Conservation (phyloP, 2,113 vertebrate species). For the Sminthopsis crassicaudata region DNA sequence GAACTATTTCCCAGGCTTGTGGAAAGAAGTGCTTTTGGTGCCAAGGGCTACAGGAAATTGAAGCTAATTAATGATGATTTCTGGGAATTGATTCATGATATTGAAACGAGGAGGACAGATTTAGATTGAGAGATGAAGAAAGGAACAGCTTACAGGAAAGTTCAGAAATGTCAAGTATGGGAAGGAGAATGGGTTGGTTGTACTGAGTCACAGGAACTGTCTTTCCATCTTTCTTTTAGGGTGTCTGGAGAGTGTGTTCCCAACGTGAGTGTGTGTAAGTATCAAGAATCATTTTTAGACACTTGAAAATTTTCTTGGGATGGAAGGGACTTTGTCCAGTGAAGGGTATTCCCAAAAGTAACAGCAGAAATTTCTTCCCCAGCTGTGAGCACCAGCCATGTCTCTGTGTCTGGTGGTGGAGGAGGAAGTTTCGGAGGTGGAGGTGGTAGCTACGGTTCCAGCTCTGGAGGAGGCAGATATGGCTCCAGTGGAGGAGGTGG, state of each 20-base stretch:
- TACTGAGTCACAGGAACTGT: not conserved
- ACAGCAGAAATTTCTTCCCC: not conserved
- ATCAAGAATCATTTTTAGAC: not conserved
- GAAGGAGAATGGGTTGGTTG: not conserved
- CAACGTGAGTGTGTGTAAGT: slow-evolving; percentile 77
- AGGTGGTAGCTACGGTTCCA: no score
- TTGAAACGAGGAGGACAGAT: not conserved
- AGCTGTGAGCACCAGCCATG: slow-evolving; percentile 78
- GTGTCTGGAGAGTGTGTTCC: slow-evolving; percentile 66
- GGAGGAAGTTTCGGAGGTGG: not conserved
- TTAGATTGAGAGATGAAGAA: not conserved
- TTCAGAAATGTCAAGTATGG: not conserved
- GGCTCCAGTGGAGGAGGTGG: slow-evolving; percentile 9
- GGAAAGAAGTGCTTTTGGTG: not conserved
- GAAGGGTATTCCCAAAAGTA: not conserved
- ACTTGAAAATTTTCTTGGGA: not conserved
- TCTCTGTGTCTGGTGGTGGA: slow-evolving; percentile 61
- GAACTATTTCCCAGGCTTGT: not conserved
- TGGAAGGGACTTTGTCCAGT: not conserved
- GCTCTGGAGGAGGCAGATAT: no score
- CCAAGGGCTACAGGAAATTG: not conserved
- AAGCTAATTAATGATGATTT: not conserved
- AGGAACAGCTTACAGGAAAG: not conserved
- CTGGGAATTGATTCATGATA: not conserved
- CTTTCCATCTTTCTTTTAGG: slow-evolving; percentile 35